Evolutionary conservation across 2,888 invertebrate genomes (phyloP).

Genomic region (Mylabris sibirica): DNA sequence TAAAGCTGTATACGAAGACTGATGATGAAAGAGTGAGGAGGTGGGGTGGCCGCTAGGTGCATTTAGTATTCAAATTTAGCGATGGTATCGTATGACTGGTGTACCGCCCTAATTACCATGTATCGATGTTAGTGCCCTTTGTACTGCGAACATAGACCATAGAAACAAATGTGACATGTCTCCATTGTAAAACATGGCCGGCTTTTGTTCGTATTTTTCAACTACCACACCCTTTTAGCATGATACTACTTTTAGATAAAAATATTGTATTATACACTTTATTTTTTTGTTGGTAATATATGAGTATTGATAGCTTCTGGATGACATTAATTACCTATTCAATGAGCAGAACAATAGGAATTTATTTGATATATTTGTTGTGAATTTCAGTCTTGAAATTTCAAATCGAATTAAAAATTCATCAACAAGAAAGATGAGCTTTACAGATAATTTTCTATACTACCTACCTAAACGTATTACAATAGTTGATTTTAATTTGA

Average conservation of each 20-base stretch:
- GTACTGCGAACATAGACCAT: slow-evolving; percentile 53
- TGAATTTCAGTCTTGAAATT: slow-evolving; percentile 7
- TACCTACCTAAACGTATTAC: background rate
- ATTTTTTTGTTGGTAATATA: slow-evolving; percentile 27
- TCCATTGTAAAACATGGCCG: slow-evolving; percentile 57
- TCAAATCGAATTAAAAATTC: slow-evolving; percentile 20
- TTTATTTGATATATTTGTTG: background rate
- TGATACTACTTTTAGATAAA: slow-evolving; percentile 56
- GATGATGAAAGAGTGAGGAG: background rate
- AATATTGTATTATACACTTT: slow-evolving; percentile 8
- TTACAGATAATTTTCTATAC: slow-evolving; percentile 18
- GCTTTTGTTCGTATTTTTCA: slow-evolving; percentile 57
- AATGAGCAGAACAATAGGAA: background rate
- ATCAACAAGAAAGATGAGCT: slow-evolving; percentile 14
- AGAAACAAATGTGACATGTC: slow-evolving; percentile 59
- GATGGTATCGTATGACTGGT: slow-evolving; percentile 59
- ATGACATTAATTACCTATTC: background rate
- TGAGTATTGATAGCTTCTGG: background rate
- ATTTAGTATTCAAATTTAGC: slow-evolving; percentile 57
- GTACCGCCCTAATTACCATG: slow-evolving; percentile 60
- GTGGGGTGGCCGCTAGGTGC: slow-evolving; percentile 45
- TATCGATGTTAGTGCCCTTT: slow-evolving; percentile 59
- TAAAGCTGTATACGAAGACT: slow-evolving; percentile 39
- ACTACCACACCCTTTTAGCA: slow-evolving; percentile 52
- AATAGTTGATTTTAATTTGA: slow-evolving; percentile 19